A percentile compares a stretch with the other conserved stretches of the same genome.
phyloP scores from a whole-genome alignment of 2,113 vertebrate species.

The Holacanthus passer region DNA sequence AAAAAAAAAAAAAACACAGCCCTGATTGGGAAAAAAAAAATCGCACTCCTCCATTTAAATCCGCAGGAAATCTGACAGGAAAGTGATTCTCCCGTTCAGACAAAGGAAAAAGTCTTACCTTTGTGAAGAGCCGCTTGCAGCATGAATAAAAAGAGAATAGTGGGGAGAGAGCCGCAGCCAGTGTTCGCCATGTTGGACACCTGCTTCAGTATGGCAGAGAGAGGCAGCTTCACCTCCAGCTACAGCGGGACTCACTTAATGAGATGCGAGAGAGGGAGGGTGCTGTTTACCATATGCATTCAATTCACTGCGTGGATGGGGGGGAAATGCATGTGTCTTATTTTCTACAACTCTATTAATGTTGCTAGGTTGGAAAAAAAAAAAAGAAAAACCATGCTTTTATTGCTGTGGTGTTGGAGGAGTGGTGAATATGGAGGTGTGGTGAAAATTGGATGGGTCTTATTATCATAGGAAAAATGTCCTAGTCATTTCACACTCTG shows the following conservation, averaged over 20 bases:
- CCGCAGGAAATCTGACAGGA: constrained; percentile 22
- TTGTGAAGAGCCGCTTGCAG: constrained; percentile 87
- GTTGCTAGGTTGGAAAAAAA: background rate
- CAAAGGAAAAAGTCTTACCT: constrained; percentile 85
- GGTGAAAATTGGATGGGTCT: background rate
- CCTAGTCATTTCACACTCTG: background rate
- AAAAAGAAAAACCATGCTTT: background rate
- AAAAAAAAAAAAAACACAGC: no score
- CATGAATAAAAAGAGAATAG: constrained; percentile 86
- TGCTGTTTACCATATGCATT: constrained; percentile 55
- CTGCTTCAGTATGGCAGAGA: constrained; percentile 91
- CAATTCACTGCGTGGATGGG: background rate
- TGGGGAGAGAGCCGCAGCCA: constrained; percentile 86
- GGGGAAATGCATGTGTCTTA: background rate
- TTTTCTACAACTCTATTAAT: background rate
- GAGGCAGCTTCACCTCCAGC: constrained; percentile 83
- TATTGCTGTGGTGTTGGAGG: background rate
- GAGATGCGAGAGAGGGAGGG: constrained; percentile 82
- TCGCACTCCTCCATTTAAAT: constrained; percentile 3
- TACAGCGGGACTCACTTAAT: constrained; percentile 79
- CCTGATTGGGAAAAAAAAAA: constrained; percentile 3
- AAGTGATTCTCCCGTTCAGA: constrained; percentile 19
- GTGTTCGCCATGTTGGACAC: constrained; percentile 95
- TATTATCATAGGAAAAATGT: background rate
- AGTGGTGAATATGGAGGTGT: background rate